Percentiles rank a stretch among this genome's conserved stretches.
phyloP scores from a whole-genome alignment of 2,797 vertebrate genomes.

The Sitta carolinensis region DNA sequence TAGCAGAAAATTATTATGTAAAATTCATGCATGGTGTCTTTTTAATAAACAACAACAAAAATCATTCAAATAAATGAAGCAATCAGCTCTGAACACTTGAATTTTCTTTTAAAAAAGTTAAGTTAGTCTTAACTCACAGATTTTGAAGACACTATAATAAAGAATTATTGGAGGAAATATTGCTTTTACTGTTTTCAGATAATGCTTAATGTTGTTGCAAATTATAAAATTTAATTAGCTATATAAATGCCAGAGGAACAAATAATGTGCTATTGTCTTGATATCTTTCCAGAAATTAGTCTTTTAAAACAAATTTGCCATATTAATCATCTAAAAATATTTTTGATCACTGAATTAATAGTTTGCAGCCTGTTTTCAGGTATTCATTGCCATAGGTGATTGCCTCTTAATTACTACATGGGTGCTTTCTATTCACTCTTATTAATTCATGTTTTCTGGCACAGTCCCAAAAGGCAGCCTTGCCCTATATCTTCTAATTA shows the following conservation, averaged over 20 bases:
- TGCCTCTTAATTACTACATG: slow-evolving; percentile 99
- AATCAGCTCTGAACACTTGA: slow-evolving; percentile 20
- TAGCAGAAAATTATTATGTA: slow-evolving; percentile 43
- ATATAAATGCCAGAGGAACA: slow-evolving; percentile 96
- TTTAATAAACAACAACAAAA: slow-evolving; percentile 55
- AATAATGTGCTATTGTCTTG: slow-evolving; percentile 97
- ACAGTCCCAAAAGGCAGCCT: slow-evolving; percentile 93
- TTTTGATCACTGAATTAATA: slow-evolving; percentile 99
- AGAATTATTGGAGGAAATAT: slow-evolving; percentile 70
- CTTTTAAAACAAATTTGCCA: slow-evolving; percentile 99
- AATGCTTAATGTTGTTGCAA: slow-evolving; percentile 85
- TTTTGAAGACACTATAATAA: slow-evolving; percentile 66
- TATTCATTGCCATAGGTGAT: slow-evolving; percentile 99
- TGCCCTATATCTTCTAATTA: slow-evolving; percentile 99
- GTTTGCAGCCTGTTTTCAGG: slow-evolving; percentile 91
- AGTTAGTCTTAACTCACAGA: slow-evolving; percentile 72
- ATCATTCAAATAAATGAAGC: slow-evolving; percentile 43
- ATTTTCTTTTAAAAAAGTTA: slow-evolving; percentile 38
- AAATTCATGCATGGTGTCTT: slow-evolving; percentile 45
- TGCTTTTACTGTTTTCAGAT: slow-evolving; percentile 84
- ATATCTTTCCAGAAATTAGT: slow-evolving; percentile 99
- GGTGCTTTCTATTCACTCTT: slow-evolving; percentile 93
- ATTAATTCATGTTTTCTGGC: slow-evolving; percentile 99
- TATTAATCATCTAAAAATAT: slow-evolving; percentile 99
- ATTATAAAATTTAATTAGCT: slow-evolving; percentile 99